These are phyloP conservation scores for Euproctis similis DNA, from an alignment of 2,888 invertebrate genomes.

Conservation along the genomic window DNA sequence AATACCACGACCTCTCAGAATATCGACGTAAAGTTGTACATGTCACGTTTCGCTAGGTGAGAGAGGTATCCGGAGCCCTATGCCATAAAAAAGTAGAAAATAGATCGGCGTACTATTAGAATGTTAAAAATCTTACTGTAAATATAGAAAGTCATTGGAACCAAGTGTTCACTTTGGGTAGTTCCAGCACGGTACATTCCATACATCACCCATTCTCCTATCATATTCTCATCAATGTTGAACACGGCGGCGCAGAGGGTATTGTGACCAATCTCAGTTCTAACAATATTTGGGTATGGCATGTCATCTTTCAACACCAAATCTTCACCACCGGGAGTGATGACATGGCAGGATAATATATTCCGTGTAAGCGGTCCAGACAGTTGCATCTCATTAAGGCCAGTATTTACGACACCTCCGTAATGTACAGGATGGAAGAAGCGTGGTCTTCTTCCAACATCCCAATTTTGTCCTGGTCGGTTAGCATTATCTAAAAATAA, in stretches of 20 bases:
- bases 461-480: slow-evolving; percentile 11
- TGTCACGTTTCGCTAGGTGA: too few species aligned
- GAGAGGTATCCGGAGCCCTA: too few species aligned
- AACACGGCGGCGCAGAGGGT: slow-evolving; percentile 24
- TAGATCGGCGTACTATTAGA: too few species aligned
- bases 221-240: slow-evolving; percentile 20
- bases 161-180: slow-evolving; percentile 10
- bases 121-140: slow-evolving; percentile 23
- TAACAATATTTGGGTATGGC: slow-evolving; percentile 21
- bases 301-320: slow-evolving; percentile 15
- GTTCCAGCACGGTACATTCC: slow-evolving; percentile 10
- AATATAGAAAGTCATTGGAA: slow-evolving; percentile 24
- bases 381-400: slow-evolving; percentile 21
- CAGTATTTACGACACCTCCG: slow-evolving; percentile 24
- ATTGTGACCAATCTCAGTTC: slow-evolving; percentile 6
- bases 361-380: slow-evolving; percentile 1
- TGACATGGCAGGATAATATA: slow-evolving; percentile 27
- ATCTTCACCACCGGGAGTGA: slow-evolving; percentile 31
- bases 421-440: slow-evolving; percentile 30
- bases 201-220: slow-evolving; percentile 31
- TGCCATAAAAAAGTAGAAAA: too few species aligned
- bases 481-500: slow-evolving; percentile 2
- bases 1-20: too few species aligned
- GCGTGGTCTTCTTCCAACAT: background rate
- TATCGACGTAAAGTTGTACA: too few species aligned